Evolutionary conservation across 2,113 vertebrate species (phyloP).

Genomic region (Shinisaurus crocodilurus): DNA sequence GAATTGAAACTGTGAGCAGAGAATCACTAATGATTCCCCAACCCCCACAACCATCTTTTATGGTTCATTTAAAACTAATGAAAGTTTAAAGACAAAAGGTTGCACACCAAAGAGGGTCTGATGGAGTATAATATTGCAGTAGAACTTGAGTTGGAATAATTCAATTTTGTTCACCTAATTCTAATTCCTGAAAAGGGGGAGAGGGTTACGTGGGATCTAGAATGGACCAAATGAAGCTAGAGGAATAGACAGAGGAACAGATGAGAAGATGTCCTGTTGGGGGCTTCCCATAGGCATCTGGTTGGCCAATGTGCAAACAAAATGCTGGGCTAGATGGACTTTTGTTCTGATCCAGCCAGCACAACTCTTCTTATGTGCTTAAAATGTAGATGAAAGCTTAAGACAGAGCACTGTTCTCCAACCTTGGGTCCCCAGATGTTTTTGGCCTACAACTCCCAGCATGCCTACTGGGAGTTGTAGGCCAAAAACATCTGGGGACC

Average conservation of each 20-base stretch:
- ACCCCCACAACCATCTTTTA: neutral
- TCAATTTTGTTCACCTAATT: neutral
- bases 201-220: too few relatives aligned
- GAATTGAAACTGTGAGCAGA: neutral
- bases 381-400: too few relatives aligned
- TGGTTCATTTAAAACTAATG: slow-evolving; percentile 24
- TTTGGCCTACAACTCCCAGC: too few relatives aligned
- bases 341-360: too few relatives aligned
- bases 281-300: neutral
- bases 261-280: neutral
- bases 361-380: too few relatives aligned
- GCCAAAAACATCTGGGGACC: too few relatives aligned
- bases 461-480: too few relatives aligned
- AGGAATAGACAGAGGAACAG: neutral
- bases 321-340: too few relatives aligned
- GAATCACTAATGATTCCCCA: neutral
- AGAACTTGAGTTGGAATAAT: neutral
- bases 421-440: too few relatives aligned
- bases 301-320: too few relatives aligned
- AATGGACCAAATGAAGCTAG: neutral
- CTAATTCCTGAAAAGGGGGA: neutral
- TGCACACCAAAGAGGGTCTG: neutral
- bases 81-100: slow-evolving; percentile 21
- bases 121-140: neutral
- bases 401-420: too few relatives aligned